These are phyloP conservation scores for Epicauta chinensis DNA, from an alignment of 1,140 invertebrate species.

Conservation along the genomic window DNA sequence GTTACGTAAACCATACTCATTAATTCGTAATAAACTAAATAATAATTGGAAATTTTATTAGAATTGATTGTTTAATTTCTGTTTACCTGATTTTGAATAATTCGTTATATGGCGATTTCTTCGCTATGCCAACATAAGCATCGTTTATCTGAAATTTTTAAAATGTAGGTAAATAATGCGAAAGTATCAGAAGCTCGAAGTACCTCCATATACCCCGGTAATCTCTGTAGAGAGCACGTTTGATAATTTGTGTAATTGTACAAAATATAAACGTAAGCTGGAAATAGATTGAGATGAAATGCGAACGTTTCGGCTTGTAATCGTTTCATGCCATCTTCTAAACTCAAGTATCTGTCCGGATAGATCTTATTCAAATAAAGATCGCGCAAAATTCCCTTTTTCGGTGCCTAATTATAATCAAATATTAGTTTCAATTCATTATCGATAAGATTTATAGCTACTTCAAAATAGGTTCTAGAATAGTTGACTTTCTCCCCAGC, in stretches of 20 bases:
- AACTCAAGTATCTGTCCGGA: constrained; percentile 16
- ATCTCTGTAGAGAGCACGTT: constrained; percentile 29
- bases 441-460: constrained; percentile 7
- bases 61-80: no score
- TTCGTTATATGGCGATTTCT: constrained; percentile 45
- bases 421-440: no score
- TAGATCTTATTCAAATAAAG: constrained; percentile 28
- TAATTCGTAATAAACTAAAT: constrained; percentile 23
- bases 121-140: constrained; percentile 43
- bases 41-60: constrained; percentile 2
- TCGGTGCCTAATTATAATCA: constrained; percentile 8
- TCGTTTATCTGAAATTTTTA: constrained; percentile 24
- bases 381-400: constrained; percentile 14
- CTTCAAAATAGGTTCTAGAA: constrained; percentile 28
- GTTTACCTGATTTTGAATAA: constrained; percentile 43
- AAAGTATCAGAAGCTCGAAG: background rate
- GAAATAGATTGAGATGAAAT: constrained; percentile 20
- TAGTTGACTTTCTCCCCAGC: constrained; percentile 25
- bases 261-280: constrained; percentile 23
- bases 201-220: constrained; percentile 20
- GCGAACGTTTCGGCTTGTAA: constrained; percentile 31
- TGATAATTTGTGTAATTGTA: constrained; percentile 32
- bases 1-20: constrained; percentile 26
- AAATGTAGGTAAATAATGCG: background rate
- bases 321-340: constrained; percentile 25